Evolutionary conservation across 2,797 vertebrate genomes (phyloP).

Genomic region (Diceros bicornis): DNA sequence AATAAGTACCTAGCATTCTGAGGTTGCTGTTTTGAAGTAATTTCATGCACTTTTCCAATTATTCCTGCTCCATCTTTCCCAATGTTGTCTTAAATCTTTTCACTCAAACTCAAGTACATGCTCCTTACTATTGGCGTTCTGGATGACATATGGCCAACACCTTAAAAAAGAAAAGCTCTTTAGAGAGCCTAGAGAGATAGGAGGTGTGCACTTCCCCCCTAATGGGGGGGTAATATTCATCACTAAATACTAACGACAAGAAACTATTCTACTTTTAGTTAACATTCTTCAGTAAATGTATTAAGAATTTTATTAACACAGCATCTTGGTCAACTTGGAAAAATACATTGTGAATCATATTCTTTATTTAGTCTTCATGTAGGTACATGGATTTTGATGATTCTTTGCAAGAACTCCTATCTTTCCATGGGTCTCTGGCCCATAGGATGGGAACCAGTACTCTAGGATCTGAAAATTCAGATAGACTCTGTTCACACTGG

Average conservation of each 20-base stretch:
- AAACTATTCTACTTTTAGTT: background rate
- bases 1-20: no score
- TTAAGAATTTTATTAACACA: background rate
- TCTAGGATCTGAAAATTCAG: slow-evolving; percentile 41
- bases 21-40: background rate
- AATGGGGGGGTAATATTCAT: no score
- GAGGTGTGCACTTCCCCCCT: background rate
- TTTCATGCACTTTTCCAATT: background rate
- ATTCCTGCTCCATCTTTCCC: background rate
- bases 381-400: background rate
- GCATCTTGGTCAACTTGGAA: slow-evolving; percentile 12
- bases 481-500: background rate
- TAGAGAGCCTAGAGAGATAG: background rate
- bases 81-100: background rate
- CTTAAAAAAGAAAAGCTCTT: background rate
- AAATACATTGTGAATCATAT: background rate
- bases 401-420: background rate
- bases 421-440: background rate
- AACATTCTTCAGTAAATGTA: slow-evolving; percentile 35
- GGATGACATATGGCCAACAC: background rate
- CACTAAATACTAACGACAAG: background rate
- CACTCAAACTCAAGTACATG: background rate
- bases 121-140: background rate
- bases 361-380: slow-evolving; percentile 50
- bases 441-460: background rate